Conservation (phyloP, 30 jellyfish, hydroid and myxozoan species). For the Calvadosia cruxmelitensis region DNA sequence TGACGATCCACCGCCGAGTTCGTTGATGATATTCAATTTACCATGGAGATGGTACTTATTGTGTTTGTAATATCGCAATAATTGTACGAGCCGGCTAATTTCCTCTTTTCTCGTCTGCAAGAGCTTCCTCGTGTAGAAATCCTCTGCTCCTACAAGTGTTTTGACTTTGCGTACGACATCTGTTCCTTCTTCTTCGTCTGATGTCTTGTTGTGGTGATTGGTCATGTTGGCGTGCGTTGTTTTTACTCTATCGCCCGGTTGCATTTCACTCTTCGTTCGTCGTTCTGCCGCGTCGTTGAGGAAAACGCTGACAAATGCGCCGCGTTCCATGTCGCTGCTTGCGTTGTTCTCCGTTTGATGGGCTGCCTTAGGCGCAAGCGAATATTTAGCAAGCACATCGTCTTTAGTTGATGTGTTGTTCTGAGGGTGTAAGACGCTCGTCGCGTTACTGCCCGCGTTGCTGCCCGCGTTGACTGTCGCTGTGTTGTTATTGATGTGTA, state of each 20-base stretch:
- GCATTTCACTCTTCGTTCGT: background rate
- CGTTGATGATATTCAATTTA: background rate
- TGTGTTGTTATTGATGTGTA: too few relatives aligned
- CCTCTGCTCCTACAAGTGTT: background rate
- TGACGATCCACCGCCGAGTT: background rate
- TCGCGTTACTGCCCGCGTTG: too few relatives aligned
- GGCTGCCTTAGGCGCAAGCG: too few relatives aligned
- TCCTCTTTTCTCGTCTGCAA: background rate
- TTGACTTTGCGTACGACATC: background rate
- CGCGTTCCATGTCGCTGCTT: background rate
- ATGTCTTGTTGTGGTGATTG: background rate
- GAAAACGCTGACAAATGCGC: background rate
- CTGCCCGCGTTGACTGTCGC: too few relatives aligned
- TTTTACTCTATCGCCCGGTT: too few relatives aligned
- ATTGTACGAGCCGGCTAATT: background rate
- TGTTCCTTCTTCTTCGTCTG: background rate
- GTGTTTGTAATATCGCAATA: background rate
- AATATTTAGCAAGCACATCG: too few relatives aligned
- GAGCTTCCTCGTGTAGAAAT: background rate
- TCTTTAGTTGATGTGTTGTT: too few relatives aligned
- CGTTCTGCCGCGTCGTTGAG: background rate
- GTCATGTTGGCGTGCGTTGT: background rate
- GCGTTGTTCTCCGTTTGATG: too few relatives aligned
- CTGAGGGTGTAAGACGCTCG: too few relatives aligned
- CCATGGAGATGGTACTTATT: background rate